Conservation (phyloP, 2,113 vertebrate species). For the Bos indicus region DNA sequence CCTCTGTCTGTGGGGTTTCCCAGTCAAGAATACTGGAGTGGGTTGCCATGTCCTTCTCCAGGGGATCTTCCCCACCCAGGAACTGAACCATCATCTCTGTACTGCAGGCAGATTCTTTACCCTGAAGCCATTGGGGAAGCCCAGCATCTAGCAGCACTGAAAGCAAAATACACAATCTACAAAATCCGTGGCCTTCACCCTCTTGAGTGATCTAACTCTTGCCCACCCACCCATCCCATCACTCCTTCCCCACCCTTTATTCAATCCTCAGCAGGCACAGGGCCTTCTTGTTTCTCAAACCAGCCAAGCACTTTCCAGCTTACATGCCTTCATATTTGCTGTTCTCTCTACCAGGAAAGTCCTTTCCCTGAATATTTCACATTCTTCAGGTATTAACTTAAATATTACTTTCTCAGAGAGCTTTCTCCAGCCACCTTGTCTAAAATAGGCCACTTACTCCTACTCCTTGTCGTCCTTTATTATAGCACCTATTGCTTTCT, state of each 20-base stretch:
- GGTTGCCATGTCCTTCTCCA: neutral
- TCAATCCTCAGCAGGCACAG: neutral
- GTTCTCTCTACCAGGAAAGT: neutral
- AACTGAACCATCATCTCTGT: neutral
- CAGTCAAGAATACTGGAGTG: neutral
- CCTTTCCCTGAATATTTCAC: neutral
- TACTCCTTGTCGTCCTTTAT: neutral
- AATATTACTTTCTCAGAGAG: neutral
- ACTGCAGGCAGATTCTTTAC: neutral
- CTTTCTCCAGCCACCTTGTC: neutral
- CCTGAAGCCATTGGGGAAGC: neutral
- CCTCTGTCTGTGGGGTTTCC: neutral
- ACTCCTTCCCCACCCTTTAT: neutral
- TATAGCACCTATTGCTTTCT: neutral
- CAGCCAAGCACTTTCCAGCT: neutral
- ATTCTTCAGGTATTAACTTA: neutral
- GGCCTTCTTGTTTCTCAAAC: neutral
- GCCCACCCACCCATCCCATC: neutral
- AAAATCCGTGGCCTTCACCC: neutral
- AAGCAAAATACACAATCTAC: neutral
- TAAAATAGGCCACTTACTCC: neutral
- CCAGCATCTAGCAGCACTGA: neutral
- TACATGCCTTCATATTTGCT: neutral
- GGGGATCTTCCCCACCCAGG: neutral
- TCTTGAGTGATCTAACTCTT: neutral